Percentiles rank a stretch among this genome's conserved stretches.
phyloP scores from a whole-genome alignment of 1,140 invertebrate species.

The Drosophila bocki region DNA sequence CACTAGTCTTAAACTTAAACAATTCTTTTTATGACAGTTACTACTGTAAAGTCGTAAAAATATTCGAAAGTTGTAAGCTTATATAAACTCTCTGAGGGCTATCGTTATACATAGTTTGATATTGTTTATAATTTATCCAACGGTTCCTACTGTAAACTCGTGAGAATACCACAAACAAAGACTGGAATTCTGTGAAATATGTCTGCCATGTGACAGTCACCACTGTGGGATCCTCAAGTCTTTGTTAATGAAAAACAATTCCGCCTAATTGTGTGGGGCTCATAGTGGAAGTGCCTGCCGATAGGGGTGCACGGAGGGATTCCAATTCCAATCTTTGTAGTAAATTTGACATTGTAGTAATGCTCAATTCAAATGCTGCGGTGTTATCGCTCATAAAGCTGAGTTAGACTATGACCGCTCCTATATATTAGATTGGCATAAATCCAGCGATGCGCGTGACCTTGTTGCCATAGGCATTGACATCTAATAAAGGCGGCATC shows the following conservation, averaged over 20 bases:
- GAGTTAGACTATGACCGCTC: slow-evolving; percentile 22
- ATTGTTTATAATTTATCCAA: not conserved
- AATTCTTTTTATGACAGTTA: not conserved
- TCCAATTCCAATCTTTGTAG: slow-evolving; percentile 11
- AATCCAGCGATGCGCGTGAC: slow-evolving; percentile 32
- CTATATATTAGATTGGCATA: slow-evolving; percentile 19
- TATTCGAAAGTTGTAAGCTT: not conserved
- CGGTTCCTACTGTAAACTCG: not conserved
- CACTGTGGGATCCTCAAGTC: slow-evolving; percentile 13
- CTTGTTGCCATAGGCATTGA: slow-evolving; percentile 41
- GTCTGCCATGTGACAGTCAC: not conserved
- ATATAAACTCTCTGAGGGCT: not conserved
- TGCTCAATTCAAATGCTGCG: not conserved
- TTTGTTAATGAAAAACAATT: slow-evolving; percentile 33
- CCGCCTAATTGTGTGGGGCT: slow-evolving; percentile 10
- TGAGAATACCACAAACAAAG: slow-evolving; percentile 1
- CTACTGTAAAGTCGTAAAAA: not conserved
- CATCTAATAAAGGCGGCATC: slow-evolving; percentile 53
- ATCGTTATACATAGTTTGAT: not conserved
- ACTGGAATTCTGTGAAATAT: not conserved
- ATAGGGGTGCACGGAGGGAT: not conserved
- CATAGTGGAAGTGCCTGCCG: not conserved
- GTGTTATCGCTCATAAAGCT: slow-evolving; percentile 6
- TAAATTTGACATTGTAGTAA: slow-evolving; percentile 23
- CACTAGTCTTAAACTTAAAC: not conserved